Evolutionary conservation across 2,888 invertebrate genomes (phyloP).

Genomic region (Stenichneumon culpator): DNA sequence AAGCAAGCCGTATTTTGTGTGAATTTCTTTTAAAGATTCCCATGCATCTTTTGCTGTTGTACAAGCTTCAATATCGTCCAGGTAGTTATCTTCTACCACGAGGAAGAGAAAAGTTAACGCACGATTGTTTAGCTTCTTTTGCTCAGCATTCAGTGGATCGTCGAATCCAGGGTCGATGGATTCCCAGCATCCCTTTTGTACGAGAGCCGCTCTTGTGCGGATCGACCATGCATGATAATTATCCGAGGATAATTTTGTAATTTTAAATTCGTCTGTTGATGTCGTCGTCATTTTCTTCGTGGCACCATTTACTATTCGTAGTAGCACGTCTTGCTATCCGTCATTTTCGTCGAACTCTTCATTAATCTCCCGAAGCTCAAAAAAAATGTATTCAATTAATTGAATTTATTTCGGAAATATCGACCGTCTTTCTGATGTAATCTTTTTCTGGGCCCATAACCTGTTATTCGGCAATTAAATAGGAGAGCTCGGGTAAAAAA

Average conservation of each 20-base stretch:
- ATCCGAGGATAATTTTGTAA: slow-evolving; percentile 13
- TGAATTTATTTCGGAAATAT: not conserved
- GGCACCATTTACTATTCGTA: not conserved
- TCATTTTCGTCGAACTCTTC: not conserved
- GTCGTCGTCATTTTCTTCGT: slow-evolving; percentile 2
- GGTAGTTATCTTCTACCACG: slow-evolving; percentile 12
- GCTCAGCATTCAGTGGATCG: slow-evolving; percentile 3
- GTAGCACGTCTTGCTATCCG: slow-evolving; percentile 14
- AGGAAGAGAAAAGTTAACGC: slow-evolving; percentile 25
- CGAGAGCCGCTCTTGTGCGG: slow-evolving; percentile 10
- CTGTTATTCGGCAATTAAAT: slow-evolving; percentile 5
- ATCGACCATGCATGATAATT: slow-evolving; percentile 31
- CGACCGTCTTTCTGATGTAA: not conserved
- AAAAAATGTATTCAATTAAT: not conserved
- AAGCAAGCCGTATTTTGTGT: slow-evolving; percentile 19
- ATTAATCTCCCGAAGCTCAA: not conserved
- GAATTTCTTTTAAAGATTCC: slow-evolving; percentile 12
- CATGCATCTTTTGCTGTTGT: slow-evolving; percentile 28
- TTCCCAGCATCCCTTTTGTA: slow-evolving; percentile 12
- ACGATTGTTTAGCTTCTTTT: slow-evolving; percentile 17
- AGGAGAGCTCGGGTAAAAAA: too few species aligned
- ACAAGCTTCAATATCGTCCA: slow-evolving; percentile 15
- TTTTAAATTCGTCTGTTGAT: slow-evolving; percentile 16
- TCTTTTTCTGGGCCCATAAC: slow-evolving; percentile 1
- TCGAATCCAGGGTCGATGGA: slow-evolving; percentile 13